Base-by-base conservation (phyloP, 2,888 invertebrate species). In the Calephelis perditalis region DNA sequence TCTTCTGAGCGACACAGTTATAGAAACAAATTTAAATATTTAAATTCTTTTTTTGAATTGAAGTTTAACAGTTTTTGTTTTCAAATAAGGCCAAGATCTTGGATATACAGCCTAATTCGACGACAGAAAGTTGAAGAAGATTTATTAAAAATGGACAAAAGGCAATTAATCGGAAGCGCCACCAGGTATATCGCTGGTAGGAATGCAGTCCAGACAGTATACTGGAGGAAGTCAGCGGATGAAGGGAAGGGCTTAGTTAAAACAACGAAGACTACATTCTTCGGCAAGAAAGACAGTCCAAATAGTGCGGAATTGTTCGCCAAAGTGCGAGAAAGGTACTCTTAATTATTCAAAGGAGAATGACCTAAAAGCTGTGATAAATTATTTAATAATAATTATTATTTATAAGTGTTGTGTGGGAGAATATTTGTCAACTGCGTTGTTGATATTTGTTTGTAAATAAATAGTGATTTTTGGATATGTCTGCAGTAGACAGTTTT, bases 171-270 rank as follows among this genome's bases (percentile, higher is more conserved):
- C 65, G 94, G 95, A 70, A 92, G 93, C 68, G 93, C 95, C 49
- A 94, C 94, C 26, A 92, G 95, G 62, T 94, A 94, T 78, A 93
- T 95, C 68, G 93, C 94, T 57, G 94, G 95, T 57, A 92, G 94
- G 65, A 93, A 95, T 72, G 95, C 95, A 1, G 92, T 95, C 35
- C 95, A 95, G 75, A 95, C 95, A 0, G 94, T 95, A 0, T 95
- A 95, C 73, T 95, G 95, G 95, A 90, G 95, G 71, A 91, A 92
- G 54, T 80, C 86, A 0, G 86, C 91, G 6, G 87, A 83, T 46
- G 78, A 77, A 40, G 84, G 82, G 66, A 91, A 89, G 44, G 91
- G 90, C 9, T 83, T 93, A 62, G 72, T 92, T 60, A 92, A 89
- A 73, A 92, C 92, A 9, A 91, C 92, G 7, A 92, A 87, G 70